Evolutionary conservation across 2,113 vertebrate species (phyloP), one percentile per base, ranked within the genome.

Genomic region (Ornithorhynchus anatinus): DNA sequence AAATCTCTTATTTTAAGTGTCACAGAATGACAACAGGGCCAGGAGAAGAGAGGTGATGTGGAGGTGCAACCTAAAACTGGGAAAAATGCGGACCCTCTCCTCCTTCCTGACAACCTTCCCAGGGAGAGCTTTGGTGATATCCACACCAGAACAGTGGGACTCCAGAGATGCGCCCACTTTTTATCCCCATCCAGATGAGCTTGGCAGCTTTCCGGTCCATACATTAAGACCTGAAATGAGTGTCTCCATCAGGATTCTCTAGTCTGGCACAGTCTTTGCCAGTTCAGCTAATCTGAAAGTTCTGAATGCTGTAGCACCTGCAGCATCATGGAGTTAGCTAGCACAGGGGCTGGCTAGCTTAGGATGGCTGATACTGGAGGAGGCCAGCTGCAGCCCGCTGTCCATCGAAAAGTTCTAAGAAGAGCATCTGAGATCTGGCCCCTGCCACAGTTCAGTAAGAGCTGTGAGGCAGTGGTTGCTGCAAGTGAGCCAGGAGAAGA

Each of bases 191-290:
- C 69, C 58, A 35, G 33, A 8, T 43, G 36, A 19, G 17, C 38
- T 62, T 62, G 50, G 64, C 57, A 75, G 57, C 57, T 75, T 22
- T 37, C 25, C 61, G 56, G 13, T 13, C 27, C 37, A 43, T 5
- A 59, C 27, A 19, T 40, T 42, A 43, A n/a, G 60, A 13, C 48
- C 51, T 69, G 53, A 75, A 42, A 6, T 32, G 71, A 20, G 14
- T 69, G 79, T 73, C 70, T 50, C 61, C 39, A 63, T 23, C 23
- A 57, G 67, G 79, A 68, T 77, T 69, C 68, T 10, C 62, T n/a
- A 42, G 1, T 1, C 12, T 27, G 73, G 42, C 19, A 60, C 81
- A 73, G 35, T 64, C 43, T 57, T 50, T 57, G 39, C 31, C 54
- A 66, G 47, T 61, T 69, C 64, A 61, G 35, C 72, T 62, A 47